Percentiles rank a stretch among this genome's conserved stretches.
Evolutionary conservation across 1,140 invertebrate species (phyloP).

Genomic region (Cydia pomonella): DNA sequence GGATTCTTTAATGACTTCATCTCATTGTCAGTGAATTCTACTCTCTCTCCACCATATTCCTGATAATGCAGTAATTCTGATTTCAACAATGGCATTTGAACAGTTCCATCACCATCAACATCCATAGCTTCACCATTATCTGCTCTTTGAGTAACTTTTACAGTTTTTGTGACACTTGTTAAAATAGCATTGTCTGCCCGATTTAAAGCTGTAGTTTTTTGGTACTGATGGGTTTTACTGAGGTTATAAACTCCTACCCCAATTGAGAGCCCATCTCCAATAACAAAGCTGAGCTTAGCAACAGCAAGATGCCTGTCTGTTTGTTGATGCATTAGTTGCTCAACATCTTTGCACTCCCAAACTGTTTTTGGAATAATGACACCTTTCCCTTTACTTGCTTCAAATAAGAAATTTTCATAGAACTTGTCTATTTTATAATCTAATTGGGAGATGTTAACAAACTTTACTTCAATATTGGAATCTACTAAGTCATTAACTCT

Average conservation of each 20-base stretch:
- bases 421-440: constrained; percentile 55
- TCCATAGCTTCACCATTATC: constrained; percentile 41
- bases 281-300: constrained; percentile 63
- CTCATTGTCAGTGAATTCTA: constrained; percentile 67
- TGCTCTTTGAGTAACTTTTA: constrained; percentile 51
- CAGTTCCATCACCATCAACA: constrained; percentile 42
- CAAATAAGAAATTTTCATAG: constrained; percentile 62
- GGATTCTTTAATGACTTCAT: constrained; percentile 65
- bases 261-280: constrained; percentile 62
- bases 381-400: constrained; percentile 57
- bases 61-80: constrained; percentile 63
- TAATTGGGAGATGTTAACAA: constrained; percentile 62
- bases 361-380: constrained; percentile 53
- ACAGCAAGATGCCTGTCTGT: constrained; percentile 66
- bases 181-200: constrained; percentile 63
- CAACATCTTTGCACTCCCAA: constrained; percentile 52
- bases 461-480: constrained; percentile 60
- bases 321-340: constrained; percentile 59
- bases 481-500: constrained; percentile 62
- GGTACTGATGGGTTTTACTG: constrained; percentile 52
- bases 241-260: constrained; percentile 66
- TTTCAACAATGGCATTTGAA: constrained; percentile 59
- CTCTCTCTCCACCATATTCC: constrained; percentile 63
- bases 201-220: constrained; percentile 59
- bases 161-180: constrained; percentile 59